Base-by-base conservation (phyloP, 2,113 vertebrate species). In the Bostrychus sinensis region DNA sequence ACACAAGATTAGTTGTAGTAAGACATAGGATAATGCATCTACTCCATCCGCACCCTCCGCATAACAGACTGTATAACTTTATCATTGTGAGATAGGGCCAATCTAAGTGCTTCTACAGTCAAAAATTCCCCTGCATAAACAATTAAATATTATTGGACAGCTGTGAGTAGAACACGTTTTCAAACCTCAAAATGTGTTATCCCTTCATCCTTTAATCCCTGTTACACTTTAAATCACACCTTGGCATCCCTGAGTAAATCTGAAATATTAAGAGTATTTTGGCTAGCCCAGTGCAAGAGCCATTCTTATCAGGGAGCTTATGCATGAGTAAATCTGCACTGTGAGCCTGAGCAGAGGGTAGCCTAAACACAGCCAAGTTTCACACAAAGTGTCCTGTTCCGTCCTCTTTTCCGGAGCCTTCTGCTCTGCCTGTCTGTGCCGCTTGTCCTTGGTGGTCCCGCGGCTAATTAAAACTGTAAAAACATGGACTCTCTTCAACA, bases 351-450 rank as follows among this genome's bases (percentile, higher is more conserved):
- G 70, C 58, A 67, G 42, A 72, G 66, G 55, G 70, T 51, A 68
- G 64, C 32, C 61, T 34, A 20, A 54, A 66, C 26, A 43, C 45
- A 65, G 78, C 73, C 80, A 81, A 53, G 61, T 80, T 76, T 75
- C 28, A 54, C 62, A 69, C 56, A 77, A 39, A 54, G 43, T 30
- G 32, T 51, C 53, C 60, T 58, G 63, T 72, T 63, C 56, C 75
- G 62, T 56, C 62, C 70, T n/a, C 23, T 7, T 37, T 70, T 70
- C 56, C 14, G 51, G n/a, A 41, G 60, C 68, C 60, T 72, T 68
- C 65, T 83, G 62, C 60, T 36, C 48, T n/a, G 48, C 7, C 25
- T 25, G 48, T 30, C 25, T 16, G 12, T 12, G 11, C 25, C 7
- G 14, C 48, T 51, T 30, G 48, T 51, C 48, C 25, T 28, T 17